Conservation (phyloP, 2,797 vertebrate species). For the Hozukius guyotensis region DNA sequence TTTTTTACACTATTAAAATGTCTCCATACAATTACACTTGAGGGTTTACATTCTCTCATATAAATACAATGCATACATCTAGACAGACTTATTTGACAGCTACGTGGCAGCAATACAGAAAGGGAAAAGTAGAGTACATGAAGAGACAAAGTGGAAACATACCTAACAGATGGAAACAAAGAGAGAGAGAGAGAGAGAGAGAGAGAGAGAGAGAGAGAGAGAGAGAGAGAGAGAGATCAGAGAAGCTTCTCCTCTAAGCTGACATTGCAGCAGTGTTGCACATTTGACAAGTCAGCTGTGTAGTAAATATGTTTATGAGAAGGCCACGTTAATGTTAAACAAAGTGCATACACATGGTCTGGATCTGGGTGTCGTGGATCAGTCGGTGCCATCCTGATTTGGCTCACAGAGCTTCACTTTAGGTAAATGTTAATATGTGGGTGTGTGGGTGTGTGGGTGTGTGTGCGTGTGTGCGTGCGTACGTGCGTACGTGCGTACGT, state of each 20-base stretch:
- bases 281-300: not conserved
- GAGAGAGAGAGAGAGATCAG: too few relatives aligned
- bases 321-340: not conserved
- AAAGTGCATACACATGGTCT: not conserved
- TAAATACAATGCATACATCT: not conserved
- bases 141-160: not conserved
- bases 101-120: not conserved
- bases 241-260: too few relatives aligned
- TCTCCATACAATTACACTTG: not conserved
- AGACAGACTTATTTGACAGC: not conserved
- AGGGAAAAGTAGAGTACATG: not conserved
- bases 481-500: accelerated
- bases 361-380: not conserved
- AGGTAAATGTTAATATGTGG: conserved; percentile 25
- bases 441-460: conserved; percentile 2
- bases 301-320: not conserved
- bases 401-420: conserved; percentile 20
- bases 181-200: too few relatives aligned
- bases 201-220: too few relatives aligned
- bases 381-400: conserved; percentile 5
- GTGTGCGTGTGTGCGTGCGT: not conserved
- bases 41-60: not conserved
- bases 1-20: not conserved
- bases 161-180: not conserved
- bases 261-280: too few relatives aligned